A percentile compares a stretch with the other conserved stretches of the same genome.
These are phyloP conservation scores for Xenops minutus DNA, from an alignment of 2,797 vertebrate genomes.

Conservation along the genomic window DNA sequence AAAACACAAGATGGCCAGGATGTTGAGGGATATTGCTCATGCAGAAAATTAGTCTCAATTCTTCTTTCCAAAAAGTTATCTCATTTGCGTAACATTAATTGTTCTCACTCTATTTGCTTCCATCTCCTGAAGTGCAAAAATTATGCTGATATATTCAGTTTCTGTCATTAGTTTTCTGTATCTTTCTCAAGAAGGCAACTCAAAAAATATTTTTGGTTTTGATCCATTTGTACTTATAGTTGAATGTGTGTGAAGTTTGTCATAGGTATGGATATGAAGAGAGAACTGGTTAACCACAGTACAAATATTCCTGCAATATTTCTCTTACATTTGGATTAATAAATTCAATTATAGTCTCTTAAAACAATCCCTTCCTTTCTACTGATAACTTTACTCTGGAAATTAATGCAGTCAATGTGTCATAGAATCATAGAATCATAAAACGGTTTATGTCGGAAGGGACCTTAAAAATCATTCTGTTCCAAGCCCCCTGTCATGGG, in stretches of 20 bases:
- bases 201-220: background rate
- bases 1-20: background rate
- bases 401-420: background rate
- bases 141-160: background rate
- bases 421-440: background rate
- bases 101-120: background rate
- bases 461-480: background rate
- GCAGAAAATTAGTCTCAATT: background rate
- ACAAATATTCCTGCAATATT: background rate
- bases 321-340: background rate
- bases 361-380: background rate
- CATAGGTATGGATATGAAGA: background rate
- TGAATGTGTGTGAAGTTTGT: background rate
- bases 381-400: background rate
- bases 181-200: background rate
- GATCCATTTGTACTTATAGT: background rate
- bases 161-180: background rate
- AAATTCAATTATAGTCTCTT: background rate
- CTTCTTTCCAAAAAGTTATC: background rate
- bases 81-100: background rate
- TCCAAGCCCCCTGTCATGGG: accelerated
- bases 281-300: background rate
- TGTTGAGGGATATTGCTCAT: background rate
- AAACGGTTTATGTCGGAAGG: background rate
- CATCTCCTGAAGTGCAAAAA: background rate